phyloP scores from a whole-genome alignment of 92 coral and sea anemone species.

The Zoanthus solanderi region DNA sequence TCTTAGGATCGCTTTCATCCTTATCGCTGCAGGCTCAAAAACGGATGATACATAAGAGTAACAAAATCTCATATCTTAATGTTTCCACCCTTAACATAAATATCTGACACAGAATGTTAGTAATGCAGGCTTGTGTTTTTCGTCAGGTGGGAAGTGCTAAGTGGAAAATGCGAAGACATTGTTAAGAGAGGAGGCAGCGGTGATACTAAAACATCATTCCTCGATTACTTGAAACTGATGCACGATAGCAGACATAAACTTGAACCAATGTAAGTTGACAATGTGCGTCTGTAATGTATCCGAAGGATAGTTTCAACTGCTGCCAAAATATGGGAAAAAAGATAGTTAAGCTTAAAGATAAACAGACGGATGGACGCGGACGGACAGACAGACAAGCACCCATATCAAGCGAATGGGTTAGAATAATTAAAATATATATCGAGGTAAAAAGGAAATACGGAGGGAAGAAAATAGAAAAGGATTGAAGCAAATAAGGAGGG shows the following conservation, averaged over 20 bases:
- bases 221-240: slow-evolving; percentile 65
- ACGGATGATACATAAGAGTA: no score
- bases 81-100: background rate
- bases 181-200: slow-evolving; percentile 72
- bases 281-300: background rate
- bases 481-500: no score
- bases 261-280: slow-evolving; percentile 63
- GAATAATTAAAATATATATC: background rate
- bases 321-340: background rate
- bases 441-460: background rate
- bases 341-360: no score
- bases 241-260: slow-evolving; percentile 60
- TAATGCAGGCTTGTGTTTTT: background rate
- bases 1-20: background rate
- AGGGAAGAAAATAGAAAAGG: background rate
- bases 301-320: background rate
- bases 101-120: background rate
- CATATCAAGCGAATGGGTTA: no score
- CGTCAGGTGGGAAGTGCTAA: slow-evolving; percentile 55
- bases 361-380: no score
- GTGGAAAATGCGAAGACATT: slow-evolving; percentile 71
- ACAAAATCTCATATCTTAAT: background rate
- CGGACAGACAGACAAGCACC: no score
- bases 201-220: slow-evolving; percentile 54
- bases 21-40: background rate